Evolutionary conservation across 30 jellyfish, hydroid and myxozoan species (phyloP).

Genomic region (Haliclystus octoradiatus): DNA sequence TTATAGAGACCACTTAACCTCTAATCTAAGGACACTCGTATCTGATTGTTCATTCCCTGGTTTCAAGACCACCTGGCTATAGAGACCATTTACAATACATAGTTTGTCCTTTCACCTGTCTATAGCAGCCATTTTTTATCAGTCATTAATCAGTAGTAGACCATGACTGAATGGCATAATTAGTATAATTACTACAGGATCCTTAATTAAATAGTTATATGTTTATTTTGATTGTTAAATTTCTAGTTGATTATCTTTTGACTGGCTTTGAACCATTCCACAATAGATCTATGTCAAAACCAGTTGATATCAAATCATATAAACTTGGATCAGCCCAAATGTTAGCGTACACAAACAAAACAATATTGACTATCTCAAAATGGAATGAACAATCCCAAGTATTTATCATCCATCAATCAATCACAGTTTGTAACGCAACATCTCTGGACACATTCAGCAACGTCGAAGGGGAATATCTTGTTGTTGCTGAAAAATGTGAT

Average conservation of each 20-base stretch:
- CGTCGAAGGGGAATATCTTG: conserved; percentile 18
- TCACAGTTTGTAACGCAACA: conserved; percentile 26
- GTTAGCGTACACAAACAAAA: conserved; percentile 20
- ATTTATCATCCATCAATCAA: conserved; percentile 19
- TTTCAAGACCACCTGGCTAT: too few species aligned
- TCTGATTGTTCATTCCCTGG: too few species aligned
- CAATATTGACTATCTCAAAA: conserved; percentile 17
- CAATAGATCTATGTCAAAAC: not conserved
- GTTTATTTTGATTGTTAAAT: not conserved
- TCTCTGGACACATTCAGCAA: conserved; percentile 36
- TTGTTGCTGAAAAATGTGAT: conserved; percentile 30
- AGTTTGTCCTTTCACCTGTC: too few species aligned
- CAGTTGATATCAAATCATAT: conserved; percentile 18
- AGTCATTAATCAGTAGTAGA: too few species aligned
- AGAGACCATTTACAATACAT: too few species aligned
- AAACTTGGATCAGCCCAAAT: conserved; percentile 6
- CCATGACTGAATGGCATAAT: too few species aligned
- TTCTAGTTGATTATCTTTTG: conserved; percentile 41
- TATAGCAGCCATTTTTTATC: too few species aligned
- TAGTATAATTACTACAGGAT: too few species aligned
- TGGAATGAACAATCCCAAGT: conserved; percentile 26
- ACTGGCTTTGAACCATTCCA: conserved; percentile 23
- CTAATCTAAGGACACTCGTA: too few species aligned
- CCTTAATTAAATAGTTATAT: too few species aligned
- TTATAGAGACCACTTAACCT: too few species aligned